Conservation (phyloP, 2,797 vertebrate species). For the Orientallactaga sibirica region DNA sequence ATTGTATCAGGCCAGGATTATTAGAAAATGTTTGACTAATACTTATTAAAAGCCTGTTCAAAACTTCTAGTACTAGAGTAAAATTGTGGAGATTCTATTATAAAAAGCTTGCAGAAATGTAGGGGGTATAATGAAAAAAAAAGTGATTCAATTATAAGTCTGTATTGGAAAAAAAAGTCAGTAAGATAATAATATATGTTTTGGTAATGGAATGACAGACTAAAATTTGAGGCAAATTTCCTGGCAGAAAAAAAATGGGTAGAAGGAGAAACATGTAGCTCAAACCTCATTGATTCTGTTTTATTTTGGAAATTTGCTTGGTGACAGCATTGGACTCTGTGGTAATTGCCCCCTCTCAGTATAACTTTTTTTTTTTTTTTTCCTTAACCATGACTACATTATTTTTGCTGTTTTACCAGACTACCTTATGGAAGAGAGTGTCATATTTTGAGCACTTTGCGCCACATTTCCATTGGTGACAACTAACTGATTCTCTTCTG, state of each 20-base stretch:
- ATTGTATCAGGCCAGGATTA: conserved; percentile 49
- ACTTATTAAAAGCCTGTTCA: conserved; percentile 47
- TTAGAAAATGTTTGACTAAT: conserved; percentile 32
- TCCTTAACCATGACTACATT: conserved; percentile 4
- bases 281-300: conserved; percentile 32
- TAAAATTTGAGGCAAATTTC: not conserved
- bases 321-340: not conserved
- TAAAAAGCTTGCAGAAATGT: not conserved
- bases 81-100: conserved; percentile 10
- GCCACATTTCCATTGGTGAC: conserved; percentile 52
- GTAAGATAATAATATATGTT: conserved; percentile 34
- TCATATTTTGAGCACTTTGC: conserved; percentile 44
- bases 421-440: conserved; percentile 29
- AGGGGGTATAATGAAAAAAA: not conserved
- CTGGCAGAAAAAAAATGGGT: not conserved
- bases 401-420: conserved; percentile 12
- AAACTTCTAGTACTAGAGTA: conserved; percentile 57
- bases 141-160: conserved; percentile 7
- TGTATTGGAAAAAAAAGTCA: not conserved
- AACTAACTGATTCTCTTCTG: conserved; percentile 51
- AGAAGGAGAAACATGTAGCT: not conserved
- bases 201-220: not conserved
- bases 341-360: not conserved
- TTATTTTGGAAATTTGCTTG: conserved; percentile 1
- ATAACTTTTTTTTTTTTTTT: conserved; percentile 28